Percentiles rank a stretch among this genome's conserved stretches.
These are phyloP conservation scores for Pavo muticus DNA, from an alignment of 2,113 vertebrate genomes.

Conservation along the genomic window DNA sequence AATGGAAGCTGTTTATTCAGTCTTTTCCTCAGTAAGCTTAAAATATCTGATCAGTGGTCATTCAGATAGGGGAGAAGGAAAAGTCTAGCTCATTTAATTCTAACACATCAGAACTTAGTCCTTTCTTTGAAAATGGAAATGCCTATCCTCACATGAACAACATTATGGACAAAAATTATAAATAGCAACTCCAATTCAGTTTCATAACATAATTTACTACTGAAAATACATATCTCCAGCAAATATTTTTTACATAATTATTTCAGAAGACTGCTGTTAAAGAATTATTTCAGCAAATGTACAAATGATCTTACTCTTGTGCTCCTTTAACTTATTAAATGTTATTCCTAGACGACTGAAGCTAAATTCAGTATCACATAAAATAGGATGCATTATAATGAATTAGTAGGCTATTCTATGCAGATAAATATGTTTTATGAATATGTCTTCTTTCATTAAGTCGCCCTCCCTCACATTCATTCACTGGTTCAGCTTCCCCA, in stretches of 20 bases:
- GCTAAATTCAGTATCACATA: not conserved
- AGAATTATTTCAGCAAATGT: not conserved
- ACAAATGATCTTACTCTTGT: not conserved
- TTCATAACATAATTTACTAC: not conserved
- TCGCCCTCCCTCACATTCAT: not conserved
- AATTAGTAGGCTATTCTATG: not conserved
- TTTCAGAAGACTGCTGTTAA: not conserved
- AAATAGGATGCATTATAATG: not conserved
- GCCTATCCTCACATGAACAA: not conserved
- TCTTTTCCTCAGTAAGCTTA: not conserved
- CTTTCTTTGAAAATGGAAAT: not conserved
- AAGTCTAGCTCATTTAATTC: not conserved
- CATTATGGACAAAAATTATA: not conserved
- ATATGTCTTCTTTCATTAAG: not conserved
- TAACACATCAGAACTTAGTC: not conserved
- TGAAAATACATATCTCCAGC: not conserved
- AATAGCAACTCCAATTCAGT: not conserved
- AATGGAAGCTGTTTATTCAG: not conserved
- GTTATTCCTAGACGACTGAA: not conserved
- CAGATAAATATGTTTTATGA: not conserved
- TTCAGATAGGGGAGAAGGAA: not conserved
- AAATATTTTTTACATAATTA: not conserved
- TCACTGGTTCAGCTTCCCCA: not conserved
- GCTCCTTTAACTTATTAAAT: not conserved
- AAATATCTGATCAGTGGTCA: not conserved